A percentile compares a stretch with the other conserved stretches of the same genome.
Evolutionary conservation across 2,888 invertebrate genomes (phyloP).

Genomic region (Dimorphilus gyrociliatus): DNA sequence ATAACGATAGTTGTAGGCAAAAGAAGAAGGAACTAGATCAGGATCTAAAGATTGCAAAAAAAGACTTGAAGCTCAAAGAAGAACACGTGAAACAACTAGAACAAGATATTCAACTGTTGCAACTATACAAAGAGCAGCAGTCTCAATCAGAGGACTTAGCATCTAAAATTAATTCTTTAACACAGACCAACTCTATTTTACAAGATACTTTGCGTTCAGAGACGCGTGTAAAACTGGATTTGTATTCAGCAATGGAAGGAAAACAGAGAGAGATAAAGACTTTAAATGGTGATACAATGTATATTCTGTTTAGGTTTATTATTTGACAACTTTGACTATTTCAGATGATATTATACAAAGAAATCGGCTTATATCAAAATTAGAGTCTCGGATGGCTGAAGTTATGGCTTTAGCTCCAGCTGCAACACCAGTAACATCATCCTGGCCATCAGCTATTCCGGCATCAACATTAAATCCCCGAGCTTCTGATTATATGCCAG

Average conservation of each 20-base stretch:
- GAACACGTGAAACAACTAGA: constrained; percentile 47
- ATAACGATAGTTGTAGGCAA: neutral
- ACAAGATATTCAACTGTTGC: constrained; percentile 43
- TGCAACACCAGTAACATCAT: constrained; percentile 14
- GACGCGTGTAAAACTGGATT: constrained; percentile 89
- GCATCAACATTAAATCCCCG: constrained; percentile 66
- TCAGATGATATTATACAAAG: constrained; percentile 61
- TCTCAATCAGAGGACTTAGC: constrained; percentile 56
- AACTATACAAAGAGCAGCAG: constrained; percentile 46
- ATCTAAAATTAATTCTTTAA: constrained; percentile 60
- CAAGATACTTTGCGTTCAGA: constrained; percentile 87
- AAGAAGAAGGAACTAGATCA: no score
- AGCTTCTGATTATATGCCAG: constrained; percentile 72
- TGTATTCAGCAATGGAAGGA: constrained; percentile 89
- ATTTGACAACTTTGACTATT: constrained; percentile 14
- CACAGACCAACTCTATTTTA: constrained; percentile 76
- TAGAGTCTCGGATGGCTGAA: constrained; percentile 77
- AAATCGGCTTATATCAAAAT: constrained; percentile 75
- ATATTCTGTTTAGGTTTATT: no score
- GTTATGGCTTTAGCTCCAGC: constrained; percentile 74
- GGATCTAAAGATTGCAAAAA: no score
- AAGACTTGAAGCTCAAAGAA: constrained; percentile 49
- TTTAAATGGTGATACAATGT: constrained; percentile 21
- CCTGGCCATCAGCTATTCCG: no score
- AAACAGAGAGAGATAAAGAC: constrained; percentile 48